Conservation (phyloP, 2,888 invertebrate species). For the Megastigmus dorsalis region DNA sequence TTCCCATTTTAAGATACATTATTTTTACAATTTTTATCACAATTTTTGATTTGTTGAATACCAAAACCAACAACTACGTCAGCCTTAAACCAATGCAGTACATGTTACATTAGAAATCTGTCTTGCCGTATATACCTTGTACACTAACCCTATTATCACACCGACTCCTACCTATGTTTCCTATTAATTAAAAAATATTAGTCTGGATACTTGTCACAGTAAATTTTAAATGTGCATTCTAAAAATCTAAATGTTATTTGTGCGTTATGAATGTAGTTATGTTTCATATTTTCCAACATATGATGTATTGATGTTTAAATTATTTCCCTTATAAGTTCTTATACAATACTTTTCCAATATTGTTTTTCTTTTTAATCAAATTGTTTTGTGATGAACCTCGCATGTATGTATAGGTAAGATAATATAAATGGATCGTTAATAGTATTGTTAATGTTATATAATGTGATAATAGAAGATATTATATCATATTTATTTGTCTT, state of each 20-base stretch:
- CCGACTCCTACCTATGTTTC: no score
- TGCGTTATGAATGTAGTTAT: conserved; percentile 38
- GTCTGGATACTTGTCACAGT: no score
- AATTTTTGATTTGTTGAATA: no score
- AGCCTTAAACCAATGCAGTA: no score
- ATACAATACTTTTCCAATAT: background rate
- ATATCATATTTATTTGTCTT: conserved; percentile 61
- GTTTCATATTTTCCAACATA: conserved; percentile 7
- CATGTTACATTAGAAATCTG: no score
- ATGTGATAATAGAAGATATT: background rate
- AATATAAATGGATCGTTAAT: conserved; percentile 40
- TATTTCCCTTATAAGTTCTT: background rate
- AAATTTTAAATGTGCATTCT: no score
- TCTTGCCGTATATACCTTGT: no score
- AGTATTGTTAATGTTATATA: background rate
- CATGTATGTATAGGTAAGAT: conserved; percentile 46
- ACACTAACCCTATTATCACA: no score
- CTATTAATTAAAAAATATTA: no score
- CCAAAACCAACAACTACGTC: no score
- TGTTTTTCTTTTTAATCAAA: conserved; percentile 48
- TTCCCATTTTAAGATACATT: no score
- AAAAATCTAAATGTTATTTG: conserved; percentile 40
- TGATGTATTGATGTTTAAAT: conserved; percentile 15
- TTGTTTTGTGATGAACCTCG: conserved; percentile 33
- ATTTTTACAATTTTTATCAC: no score